These are phyloP conservation scores for Scomberomorus guttatus DNA, from an alignment of 2,797 vertebrate genomes.

Conservation along the genomic window DNA sequence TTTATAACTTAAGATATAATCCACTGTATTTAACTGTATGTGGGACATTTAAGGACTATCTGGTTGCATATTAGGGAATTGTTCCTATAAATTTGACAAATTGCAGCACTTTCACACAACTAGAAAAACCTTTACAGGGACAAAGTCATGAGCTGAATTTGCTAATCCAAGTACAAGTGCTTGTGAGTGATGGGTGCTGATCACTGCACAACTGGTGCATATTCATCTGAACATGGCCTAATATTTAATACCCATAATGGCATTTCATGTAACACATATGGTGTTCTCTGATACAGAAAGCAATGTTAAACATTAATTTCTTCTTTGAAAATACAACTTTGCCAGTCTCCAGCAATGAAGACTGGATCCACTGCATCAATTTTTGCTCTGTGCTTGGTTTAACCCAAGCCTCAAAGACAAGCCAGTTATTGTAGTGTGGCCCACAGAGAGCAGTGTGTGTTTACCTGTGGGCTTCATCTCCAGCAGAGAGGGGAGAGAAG, in stretches of 20 bases:
- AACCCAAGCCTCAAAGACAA: conserved; percentile 33
- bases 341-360: neutral
- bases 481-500: conserved; percentile 59
- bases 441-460: conserved; percentile 23
- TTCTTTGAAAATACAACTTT: conserved; percentile 6
- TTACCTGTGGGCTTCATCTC: conserved; percentile 80
- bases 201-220: neutral
- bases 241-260: neutral
- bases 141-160: neutral
- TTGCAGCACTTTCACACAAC: neutral
- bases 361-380: conserved; percentile 9
- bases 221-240: neutral
- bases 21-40: neutral
- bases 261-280: neutral
- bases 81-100: neutral
- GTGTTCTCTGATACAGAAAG: neutral
- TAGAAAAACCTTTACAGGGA: neutral
- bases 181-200: neutral
- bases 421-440: conserved; percentile 21
- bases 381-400: neutral
- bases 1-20: neutral
- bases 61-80: neutral
- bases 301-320: neutral
- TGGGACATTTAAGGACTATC: neutral
- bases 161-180: neutral